These are phyloP conservation scores for Halichoerus grypus DNA, from an alignment of 2,113 vertebrate species.

Conservation along the genomic window DNA sequence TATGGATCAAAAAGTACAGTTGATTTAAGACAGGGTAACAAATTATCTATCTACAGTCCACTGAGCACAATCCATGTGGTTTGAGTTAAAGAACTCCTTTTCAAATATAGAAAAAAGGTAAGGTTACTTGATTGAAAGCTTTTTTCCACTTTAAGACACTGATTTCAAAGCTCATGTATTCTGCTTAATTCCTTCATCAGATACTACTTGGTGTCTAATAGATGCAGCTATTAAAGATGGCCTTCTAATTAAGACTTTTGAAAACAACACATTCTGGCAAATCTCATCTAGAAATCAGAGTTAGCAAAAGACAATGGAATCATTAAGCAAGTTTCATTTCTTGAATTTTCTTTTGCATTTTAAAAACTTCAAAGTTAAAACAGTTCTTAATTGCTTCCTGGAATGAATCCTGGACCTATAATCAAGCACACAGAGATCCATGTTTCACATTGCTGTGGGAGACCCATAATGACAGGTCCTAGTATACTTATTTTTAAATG, in stretches of 20 bases:
- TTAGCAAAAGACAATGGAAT: not conserved
- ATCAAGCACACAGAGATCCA: not conserved
- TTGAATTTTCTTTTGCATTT: conserved; percentile 59
- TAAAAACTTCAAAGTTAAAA: conserved; percentile 15
- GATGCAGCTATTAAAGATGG: not conserved
- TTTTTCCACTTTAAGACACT: not conserved
- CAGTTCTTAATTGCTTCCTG: conserved; percentile 27
- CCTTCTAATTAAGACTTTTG: not conserved
- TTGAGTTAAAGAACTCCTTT: not conserved
- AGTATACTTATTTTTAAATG: not conserved
- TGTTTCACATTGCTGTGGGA: not conserved
- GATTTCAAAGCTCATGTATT: not conserved
- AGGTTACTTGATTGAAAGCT: not conserved
- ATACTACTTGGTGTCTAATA: not conserved
- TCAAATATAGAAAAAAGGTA: not conserved
- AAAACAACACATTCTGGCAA: not conserved
- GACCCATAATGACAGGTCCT: not conserved
- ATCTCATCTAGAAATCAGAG: conserved; percentile 3
- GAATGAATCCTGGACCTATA: not conserved
- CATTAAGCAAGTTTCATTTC: not conserved
- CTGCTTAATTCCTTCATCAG: not conserved
- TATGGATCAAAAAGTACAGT: not conserved
- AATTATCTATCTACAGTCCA: not conserved
- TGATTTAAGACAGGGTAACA: not conserved
- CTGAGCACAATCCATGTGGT: not conserved